Conservation (phyloP, 2,888 invertebrate species). For the Piscicola geometra region DNA sequence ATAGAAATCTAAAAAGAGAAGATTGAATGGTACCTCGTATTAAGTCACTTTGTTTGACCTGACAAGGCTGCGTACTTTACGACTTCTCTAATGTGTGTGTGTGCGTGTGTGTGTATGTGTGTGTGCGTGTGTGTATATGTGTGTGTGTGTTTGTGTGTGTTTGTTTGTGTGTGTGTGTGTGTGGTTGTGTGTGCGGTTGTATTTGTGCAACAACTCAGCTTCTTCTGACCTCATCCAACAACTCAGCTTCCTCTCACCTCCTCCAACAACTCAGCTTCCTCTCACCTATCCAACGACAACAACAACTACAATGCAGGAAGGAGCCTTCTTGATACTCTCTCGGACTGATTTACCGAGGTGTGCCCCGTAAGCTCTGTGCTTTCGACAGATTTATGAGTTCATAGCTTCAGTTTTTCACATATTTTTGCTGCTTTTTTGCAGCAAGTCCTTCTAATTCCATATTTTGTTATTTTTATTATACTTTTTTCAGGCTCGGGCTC, state of each 20-base stretch:
- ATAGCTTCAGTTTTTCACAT: too few relatives aligned
- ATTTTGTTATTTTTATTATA: too few relatives aligned
- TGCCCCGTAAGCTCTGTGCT: too few relatives aligned
- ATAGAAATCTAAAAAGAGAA: neutral
- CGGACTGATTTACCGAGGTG: too few relatives aligned
- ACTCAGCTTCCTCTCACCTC: neutral
- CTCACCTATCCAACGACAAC: too few relatives aligned
- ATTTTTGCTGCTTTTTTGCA: too few relatives aligned
- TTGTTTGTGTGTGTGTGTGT: neutral
- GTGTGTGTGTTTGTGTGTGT: neutral
- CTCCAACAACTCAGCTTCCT: neutral
- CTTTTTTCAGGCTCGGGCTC: too few relatives aligned
- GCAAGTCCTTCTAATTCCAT: too few relatives aligned
- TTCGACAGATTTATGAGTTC: too few relatives aligned
- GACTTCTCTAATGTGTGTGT: neutral
- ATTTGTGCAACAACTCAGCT: neutral
- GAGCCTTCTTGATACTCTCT: too few relatives aligned
- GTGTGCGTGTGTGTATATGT: neutral
- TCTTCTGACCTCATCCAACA: too few relatives aligned
- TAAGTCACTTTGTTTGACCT: slow-evolving; percentile 34
- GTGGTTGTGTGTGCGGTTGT: neutral
- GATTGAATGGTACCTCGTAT: slow-evolving; percentile 29
- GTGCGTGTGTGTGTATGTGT: neutral
- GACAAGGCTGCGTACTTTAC: slow-evolving; percentile 33
- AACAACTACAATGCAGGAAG: too few relatives aligned